These are phyloP conservation scores for Drosophila tsacasi DNA, from an alignment of 1,140 invertebrate species.

Conservation along the genomic window DNA sequence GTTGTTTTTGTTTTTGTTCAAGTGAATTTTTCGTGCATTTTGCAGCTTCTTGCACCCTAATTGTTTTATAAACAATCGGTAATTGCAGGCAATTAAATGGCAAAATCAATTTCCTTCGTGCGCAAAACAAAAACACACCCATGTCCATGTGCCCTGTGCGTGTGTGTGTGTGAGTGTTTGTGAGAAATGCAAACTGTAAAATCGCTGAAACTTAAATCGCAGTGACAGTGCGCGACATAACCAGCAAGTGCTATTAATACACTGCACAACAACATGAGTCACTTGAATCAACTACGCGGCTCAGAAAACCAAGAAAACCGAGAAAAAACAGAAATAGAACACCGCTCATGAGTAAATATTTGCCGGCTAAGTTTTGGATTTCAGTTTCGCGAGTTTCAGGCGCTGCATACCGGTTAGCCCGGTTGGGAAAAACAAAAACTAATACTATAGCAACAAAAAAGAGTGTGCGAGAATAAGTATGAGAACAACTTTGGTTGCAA, in stretches of 20 bases:
- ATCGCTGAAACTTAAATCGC: constrained; percentile 24
- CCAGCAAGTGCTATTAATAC: constrained; percentile 25
- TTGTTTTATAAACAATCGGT: constrained; percentile 19
- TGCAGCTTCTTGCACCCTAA: constrained; percentile 6
- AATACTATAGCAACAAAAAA: constrained; percentile 7
- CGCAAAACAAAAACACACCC: constrained; percentile 53
- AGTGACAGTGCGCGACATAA: constrained; percentile 32
- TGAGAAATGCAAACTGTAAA: constrained; percentile 13
- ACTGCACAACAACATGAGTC: constrained; percentile 50
- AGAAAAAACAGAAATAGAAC: constrained; percentile 30
- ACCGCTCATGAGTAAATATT: constrained; percentile 21
- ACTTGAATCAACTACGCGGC: constrained; percentile 45
- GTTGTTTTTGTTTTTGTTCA: constrained; percentile 14
- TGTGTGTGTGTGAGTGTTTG: background rate
- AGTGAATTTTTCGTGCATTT: constrained; percentile 8
- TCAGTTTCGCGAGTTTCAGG: constrained; percentile 30
- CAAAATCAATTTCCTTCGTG: constrained; percentile 22
- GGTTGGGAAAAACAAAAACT: constrained; percentile 9
- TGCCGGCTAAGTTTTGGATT: constrained; percentile 45
- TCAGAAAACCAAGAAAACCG: constrained; percentile 13
- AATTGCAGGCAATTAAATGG: constrained; percentile 7
- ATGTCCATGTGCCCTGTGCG: constrained; percentile 1
- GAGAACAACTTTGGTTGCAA: constrained; percentile 39
- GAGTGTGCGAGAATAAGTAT: background rate
- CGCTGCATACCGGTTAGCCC: constrained; percentile 66